These are phyloP conservation scores for Tortricodes alternella DNA, from an alignment of 2,888 invertebrate genomes.

Conservation along the genomic window DNA sequence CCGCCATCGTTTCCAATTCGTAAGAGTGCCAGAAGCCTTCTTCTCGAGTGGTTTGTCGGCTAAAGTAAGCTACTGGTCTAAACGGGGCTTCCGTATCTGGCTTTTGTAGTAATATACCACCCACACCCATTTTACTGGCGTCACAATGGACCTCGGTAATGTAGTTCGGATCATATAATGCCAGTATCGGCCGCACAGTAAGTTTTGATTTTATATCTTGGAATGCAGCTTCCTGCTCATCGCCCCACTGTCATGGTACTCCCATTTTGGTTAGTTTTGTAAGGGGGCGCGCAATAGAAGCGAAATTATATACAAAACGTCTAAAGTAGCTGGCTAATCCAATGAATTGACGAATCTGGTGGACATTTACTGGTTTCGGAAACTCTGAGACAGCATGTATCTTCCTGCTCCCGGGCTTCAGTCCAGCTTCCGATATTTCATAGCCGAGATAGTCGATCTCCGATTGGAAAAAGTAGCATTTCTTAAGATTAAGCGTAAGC, in stretches of 20 bases:
- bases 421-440: neutral
- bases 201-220: neutral
- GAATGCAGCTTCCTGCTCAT: neutral
- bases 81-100: neutral
- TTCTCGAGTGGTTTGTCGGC: constrained; percentile 11
- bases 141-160: constrained; percentile 28
- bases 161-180: constrained; percentile 20
- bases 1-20: constrained; percentile 38
- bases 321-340: neutral
- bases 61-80: constrained; percentile 39
- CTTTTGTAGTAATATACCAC: constrained; percentile 26
- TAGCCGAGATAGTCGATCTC: neutral
- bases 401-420: neutral
- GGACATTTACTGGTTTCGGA: neutral
- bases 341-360: neutral
- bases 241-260: neutral
- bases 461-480: constrained; percentile 5
- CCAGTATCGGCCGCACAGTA: constrained; percentile 13
- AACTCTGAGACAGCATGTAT: neutral
- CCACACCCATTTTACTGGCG: constrained; percentile 26
- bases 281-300: neutral
- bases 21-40: constrained; percentile 49
- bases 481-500: constrained; percentile 26
- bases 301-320: neutral
- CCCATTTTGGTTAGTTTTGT: neutral